phyloP scores from a whole-genome alignment of 2,888 invertebrate species.

The Alloscopus bannaensis region DNA sequence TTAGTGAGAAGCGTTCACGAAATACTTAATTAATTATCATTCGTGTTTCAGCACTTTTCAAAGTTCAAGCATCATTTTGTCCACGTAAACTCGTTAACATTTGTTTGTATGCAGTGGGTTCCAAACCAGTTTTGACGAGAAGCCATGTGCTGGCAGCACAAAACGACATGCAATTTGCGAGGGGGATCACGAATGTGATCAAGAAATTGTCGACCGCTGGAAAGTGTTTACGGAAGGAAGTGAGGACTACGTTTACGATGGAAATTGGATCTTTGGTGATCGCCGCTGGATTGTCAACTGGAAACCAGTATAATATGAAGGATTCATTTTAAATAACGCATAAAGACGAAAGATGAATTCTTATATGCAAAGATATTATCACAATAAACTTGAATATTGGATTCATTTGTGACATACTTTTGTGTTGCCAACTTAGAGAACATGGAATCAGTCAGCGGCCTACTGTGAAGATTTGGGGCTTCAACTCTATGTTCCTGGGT shows the following conservation, averaged over 20 bases:
- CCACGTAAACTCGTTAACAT: background rate
- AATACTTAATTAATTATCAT: too few species aligned
- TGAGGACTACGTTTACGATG: background rate
- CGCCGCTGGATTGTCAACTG: slow-evolving; percentile 6
- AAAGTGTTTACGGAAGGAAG: slow-evolving; percentile 2
- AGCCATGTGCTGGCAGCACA: background rate
- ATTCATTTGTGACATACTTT: background rate
- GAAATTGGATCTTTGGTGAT: slow-evolving; percentile 9
- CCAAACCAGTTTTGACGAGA: slow-evolving; percentile 5
- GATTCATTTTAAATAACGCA: background rate
- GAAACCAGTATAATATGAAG: slow-evolving; percentile 3
- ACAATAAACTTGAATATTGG: background rate
- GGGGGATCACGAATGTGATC: background rate
- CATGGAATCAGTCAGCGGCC: background rate
- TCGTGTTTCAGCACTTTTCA: too few species aligned
- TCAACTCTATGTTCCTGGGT: background rate
- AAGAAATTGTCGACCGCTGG: background rate
- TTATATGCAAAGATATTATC: background rate
- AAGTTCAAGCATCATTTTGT: background rate
- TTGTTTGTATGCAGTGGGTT: slow-evolving; percentile 1
- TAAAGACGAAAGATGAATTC: slow-evolving; percentile 6
- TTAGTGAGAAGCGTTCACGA: background rate
- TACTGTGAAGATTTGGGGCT: slow-evolving; percentile 1
- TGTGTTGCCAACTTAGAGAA: too few species aligned
- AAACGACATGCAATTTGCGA: slow-evolving; percentile 10